Conservation (phyloP, 2,888 invertebrate genomes). For the Drosophila borborema region DNA sequence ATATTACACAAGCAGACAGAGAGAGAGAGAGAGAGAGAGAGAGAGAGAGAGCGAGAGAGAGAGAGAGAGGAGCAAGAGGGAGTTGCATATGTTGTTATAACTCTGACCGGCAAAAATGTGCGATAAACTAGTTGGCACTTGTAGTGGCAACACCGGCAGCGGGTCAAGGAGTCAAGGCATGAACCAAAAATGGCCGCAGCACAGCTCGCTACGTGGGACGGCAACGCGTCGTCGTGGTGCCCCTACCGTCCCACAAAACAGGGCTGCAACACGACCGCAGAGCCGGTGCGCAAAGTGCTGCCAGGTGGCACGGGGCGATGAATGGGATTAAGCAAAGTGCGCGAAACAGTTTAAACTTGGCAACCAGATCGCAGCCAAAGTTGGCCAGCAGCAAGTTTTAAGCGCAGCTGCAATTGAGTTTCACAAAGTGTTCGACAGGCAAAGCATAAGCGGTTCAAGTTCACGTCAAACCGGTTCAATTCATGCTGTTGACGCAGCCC, state of each 20-base stretch:
- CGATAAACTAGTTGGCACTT: constrained; percentile 73
- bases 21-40: background rate
- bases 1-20: constrained; percentile 37
- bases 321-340: constrained; percentile 20
- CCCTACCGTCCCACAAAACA: constrained; percentile 8
- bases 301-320: background rate
- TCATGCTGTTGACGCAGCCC: constrained; percentile 26
- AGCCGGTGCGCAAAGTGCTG: background rate
- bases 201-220: constrained; percentile 12
- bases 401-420: constrained; percentile 22
- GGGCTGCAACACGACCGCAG: constrained; percentile 28
- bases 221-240: no score
- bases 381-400: constrained; percentile 6
- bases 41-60: background rate
- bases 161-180: constrained; percentile 47
- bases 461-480: constrained; percentile 16
- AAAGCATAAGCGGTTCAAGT: constrained; percentile 12
- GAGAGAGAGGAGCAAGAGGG: background rate
- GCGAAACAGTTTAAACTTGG: constrained; percentile 17
- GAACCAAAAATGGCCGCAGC: constrained; percentile 38
- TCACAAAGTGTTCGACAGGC: constrained; percentile 5
- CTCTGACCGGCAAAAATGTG: constrained; percentile 64
- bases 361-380: constrained; percentile 9
- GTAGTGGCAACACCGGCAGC: constrained; percentile 7
- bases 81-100: constrained; percentile 70